Evolutionary conservation across 2,888 invertebrate genomes (phyloP), one percentile per base, ranked within the genome.

Genomic region (Sycophila texana): DNA sequence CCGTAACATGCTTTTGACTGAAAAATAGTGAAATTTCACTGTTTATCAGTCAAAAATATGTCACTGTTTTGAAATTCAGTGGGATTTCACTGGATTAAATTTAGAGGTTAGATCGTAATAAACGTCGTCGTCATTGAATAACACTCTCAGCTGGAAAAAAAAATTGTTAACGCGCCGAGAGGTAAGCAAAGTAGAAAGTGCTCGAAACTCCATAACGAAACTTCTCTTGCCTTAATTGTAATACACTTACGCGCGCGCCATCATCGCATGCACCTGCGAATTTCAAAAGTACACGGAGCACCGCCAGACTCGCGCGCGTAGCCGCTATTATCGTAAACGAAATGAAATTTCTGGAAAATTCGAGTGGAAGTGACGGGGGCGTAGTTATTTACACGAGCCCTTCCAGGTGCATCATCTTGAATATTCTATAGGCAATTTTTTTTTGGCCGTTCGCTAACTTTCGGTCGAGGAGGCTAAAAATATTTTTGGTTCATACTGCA

Each of bases 281-380:
- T 74, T 65, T 65, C 74, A 57, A 57, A 74, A 74, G 65, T 74
- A 57, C 39, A 22, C 13, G 47, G 58, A 18, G 63, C 47, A 12
- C 2, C 61, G 30, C n/a, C 61, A 61, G 30, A 26, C 16, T n/a
- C 20, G 4, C 22, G 55, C 4, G 10, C 60, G 16, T 7, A 74
- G 55, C 65, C 74, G 22, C 66, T 47, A 77, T 77, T 77, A 77
- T 57, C 65, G 58, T 77, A 77, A 77, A 65, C 70, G 77, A 77
- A 65, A 57, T 39, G 77, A 77, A 77, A 77, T 77, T 77, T 47
- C 70, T 53, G 20, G 68, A 47, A 70, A 76, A 55, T 76, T 76
- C 22, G 55, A 66, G 26, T 22, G 66, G 53, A 73, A 73, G 18
- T 26, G 72, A 53, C n/a, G n/a, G 39, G 39, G 39, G 63, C 63